phyloP scores from a whole-genome alignment of 2,113 vertebrate genomes.

The Phylloscopus trochilus region DNA sequence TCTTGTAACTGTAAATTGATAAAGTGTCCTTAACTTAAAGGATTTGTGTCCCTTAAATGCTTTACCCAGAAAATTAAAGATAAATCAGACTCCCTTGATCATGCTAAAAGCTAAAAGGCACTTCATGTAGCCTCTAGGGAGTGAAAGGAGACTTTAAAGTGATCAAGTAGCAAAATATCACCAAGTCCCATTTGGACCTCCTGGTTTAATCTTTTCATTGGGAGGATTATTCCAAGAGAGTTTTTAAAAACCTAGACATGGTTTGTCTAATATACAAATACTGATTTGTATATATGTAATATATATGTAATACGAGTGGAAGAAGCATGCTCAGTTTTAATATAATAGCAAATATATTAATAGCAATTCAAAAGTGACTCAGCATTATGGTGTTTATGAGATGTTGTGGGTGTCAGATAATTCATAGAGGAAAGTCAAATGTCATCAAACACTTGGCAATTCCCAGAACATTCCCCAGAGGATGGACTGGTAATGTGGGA shows the following conservation, averaged over 20 bases:
- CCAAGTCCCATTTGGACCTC: background rate
- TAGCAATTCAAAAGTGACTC: background rate
- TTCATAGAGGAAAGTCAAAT: background rate
- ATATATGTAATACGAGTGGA: background rate
- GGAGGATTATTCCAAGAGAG: background rate
- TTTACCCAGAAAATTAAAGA: background rate
- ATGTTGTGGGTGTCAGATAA: background rate
- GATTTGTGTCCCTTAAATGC: background rate
- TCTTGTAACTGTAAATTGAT: background rate
- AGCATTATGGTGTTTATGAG: background rate
- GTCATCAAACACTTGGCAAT: background rate
- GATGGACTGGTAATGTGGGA: background rate
- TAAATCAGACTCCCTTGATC: slow-evolving; percentile 3
- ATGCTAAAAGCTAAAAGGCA: slow-evolving; percentile 22
- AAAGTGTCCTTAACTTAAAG: background rate
- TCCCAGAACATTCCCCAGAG: background rate
- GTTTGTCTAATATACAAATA: background rate
- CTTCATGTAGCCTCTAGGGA: background rate
- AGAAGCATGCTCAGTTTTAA: background rate
- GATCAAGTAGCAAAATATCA: slow-evolving; percentile 8
- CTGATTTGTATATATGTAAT: background rate
- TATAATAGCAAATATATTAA: background rate
- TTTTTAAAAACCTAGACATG: background rate
- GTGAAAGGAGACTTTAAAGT: background rate
- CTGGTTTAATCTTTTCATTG: background rate